A percentile compares a stretch with the other conserved stretches of the same genome.
Conservation (phyloP, 2,797 vertebrate genomes). For the Rhinella marina region DNA sequence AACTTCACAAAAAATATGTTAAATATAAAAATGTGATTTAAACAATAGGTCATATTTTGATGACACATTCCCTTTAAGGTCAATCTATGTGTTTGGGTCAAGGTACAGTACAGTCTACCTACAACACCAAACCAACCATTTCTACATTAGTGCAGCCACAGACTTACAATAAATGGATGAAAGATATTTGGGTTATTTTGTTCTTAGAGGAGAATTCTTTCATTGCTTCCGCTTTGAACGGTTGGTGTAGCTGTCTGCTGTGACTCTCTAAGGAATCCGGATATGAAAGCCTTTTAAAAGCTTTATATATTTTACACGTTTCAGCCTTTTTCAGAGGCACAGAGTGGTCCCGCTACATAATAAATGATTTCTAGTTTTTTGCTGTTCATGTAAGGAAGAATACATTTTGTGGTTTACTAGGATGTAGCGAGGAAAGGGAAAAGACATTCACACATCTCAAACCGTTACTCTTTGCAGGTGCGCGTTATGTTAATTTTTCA, state of each 20-base stretch:
- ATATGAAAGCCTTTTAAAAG: not conserved
- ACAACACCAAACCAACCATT: too few species aligned
- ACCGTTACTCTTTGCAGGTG: conserved; percentile 79
- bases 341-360: not conserved
- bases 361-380: conserved; percentile 10
- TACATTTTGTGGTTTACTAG: conserved; percentile 14
- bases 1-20: too few species aligned
- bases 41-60: too few species aligned
- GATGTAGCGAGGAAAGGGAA: conserved; percentile 49
- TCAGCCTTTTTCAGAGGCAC: not conserved
- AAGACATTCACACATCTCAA: conserved; percentile 62
- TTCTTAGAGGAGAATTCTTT: not conserved
- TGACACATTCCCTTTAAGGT: too few species aligned
- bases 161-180: not conserved
- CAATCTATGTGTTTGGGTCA: too few species aligned
- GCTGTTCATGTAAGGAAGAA: not conserved
- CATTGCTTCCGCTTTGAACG: not conserved
- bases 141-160: not conserved
- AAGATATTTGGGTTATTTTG: not conserved
- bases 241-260: not conserved
- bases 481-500: conserved; percentile 85
- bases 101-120: too few species aligned
- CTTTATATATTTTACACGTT: not conserved
- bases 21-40: too few species aligned
- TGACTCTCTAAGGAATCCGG: conserved; percentile 8